Evolutionary conservation across 2,888 invertebrate genomes (phyloP), one percentile per base, ranked within the genome.

Genomic region (Andrena bucephala): DNA sequence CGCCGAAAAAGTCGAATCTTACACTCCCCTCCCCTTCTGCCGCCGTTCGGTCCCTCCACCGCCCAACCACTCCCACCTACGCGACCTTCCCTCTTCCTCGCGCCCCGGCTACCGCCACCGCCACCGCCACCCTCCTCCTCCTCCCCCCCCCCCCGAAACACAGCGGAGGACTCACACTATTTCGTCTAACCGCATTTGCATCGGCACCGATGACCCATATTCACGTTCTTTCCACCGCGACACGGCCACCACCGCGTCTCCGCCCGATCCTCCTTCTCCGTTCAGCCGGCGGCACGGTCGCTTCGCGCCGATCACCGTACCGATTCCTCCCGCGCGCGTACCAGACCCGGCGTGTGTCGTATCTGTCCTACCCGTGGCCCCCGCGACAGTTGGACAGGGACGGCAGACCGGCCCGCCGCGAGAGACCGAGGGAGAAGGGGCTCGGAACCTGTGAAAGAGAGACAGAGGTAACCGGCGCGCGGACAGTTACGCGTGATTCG

Each of bases 161-260:
- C 69, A 75, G 63, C 75, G 74, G 79, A 13, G 42, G 74, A 78
- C 88, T 81, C 88, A 79, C 77, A 72, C 79, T 80, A 88, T 88
- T 89, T 81, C 86, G 84, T 86, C 90, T 88, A 90, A 89, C 90
- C 90, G 91, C 92, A 93, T 93, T 93, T 93, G 92, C 92, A 93
- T 93, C 92, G 91, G 83, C 91, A 92, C 90, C 92, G 93, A 92
- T 93, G 93, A 93, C 93, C 93, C 92, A 93, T 93, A 92, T 93
- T 91, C 90, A 91, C 89, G 87, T 88, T 88, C 86, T 85, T 87
- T 87, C 85, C 89, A 79, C 80, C 84, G 86, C 88, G 84, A 77
- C 78, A 69, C 68, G 68, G 71, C 70, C 54, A 77, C 62, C 81
- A 72, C 52, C 77, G 24, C 77, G 50, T 74, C 75, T 77, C 73